phyloP scores from a whole-genome alignment of 2,113 vertebrate genomes.

The Apistogramma diplotaenia region DNA sequence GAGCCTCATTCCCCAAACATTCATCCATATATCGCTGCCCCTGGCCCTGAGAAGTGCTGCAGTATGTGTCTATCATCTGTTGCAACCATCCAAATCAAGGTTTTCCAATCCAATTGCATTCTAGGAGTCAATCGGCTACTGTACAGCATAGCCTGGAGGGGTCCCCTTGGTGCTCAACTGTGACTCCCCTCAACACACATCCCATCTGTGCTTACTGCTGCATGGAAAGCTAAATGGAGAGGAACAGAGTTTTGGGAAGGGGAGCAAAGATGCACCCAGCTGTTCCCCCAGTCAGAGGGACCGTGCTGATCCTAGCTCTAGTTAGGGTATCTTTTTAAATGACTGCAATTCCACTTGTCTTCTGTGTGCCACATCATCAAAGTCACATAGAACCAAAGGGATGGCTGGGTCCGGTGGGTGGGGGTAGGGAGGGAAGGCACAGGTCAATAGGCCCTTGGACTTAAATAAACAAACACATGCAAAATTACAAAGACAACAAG shows the following conservation, averaged over 20 bases:
- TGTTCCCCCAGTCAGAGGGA: constrained; percentile 25
- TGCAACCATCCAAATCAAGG: not conserved
- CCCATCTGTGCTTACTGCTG: constrained; percentile 41
- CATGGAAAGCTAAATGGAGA: constrained; percentile 50
- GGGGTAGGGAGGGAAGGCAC: not conserved
- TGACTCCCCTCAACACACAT: constrained; percentile 38
- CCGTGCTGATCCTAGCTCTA: constrained; percentile 15
- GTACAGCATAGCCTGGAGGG: constrained; percentile 5
- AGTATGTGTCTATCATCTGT: constrained; percentile 34
- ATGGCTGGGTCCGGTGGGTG: not conserved
- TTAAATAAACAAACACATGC: not conserved
- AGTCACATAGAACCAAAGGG: not conserved
- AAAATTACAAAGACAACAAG: not conserved
- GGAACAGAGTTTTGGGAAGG: constrained; percentile 41
- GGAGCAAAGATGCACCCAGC: constrained; percentile 37
- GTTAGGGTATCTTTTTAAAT: constrained; percentile 42
- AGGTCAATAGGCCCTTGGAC: not conserved
- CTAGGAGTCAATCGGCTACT: not conserved
- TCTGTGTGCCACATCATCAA: constrained; percentile 4
- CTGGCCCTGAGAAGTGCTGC: constrained; percentile 16
- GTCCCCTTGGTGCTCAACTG: constrained; percentile 9
- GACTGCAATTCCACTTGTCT: constrained; percentile 16
- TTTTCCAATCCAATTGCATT: constrained; percentile 8
- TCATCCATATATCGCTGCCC: constrained; percentile 20
- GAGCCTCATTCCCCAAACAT: constrained; percentile 20